These are phyloP conservation scores for Crotalus horridus DNA, from an alignment of 2,113 vertebrate genomes.

Conservation along the genomic window DNA sequence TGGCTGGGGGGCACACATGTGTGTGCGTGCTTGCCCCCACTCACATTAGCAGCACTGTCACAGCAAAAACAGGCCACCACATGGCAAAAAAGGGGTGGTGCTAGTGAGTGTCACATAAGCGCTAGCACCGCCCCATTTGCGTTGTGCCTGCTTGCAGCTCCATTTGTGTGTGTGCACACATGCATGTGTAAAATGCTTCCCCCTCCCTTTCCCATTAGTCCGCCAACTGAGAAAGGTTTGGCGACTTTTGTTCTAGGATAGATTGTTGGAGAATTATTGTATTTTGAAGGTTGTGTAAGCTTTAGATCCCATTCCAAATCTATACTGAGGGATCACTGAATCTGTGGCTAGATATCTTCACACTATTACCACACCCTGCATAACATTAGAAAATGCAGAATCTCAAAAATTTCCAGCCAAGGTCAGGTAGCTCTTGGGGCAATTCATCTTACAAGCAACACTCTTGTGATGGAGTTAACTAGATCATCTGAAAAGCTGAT, in stretches of 20 bases:
- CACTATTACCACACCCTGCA: not conserved
- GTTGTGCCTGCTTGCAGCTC: too few relatives aligned
- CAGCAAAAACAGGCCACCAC: too few relatives aligned
- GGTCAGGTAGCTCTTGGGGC: slow-evolving; percentile 3
- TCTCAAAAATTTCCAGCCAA: slow-evolving; percentile 36
- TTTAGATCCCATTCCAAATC: not conserved
- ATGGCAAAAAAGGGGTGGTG: too few relatives aligned
- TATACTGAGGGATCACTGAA: not conserved
- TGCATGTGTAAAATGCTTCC: too few relatives aligned
- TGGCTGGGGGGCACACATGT: too few relatives aligned
- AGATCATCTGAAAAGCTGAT: slow-evolving; percentile 47
- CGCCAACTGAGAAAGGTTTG: too few relatives aligned
- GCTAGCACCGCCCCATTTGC: too few relatives aligned
- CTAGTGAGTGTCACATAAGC: too few relatives aligned
- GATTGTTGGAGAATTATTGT: not conserved
- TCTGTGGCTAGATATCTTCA: slow-evolving; percentile 11
- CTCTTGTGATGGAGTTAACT: slow-evolving; percentile 33
- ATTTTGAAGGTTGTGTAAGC: not conserved
- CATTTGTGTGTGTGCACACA: too few relatives aligned
- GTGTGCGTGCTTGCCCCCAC: too few relatives aligned
- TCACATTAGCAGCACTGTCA: too few relatives aligned
- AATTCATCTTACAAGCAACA: slow-evolving; percentile 44
- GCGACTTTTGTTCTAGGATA: not conserved
- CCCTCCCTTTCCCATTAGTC: too few relatives aligned
- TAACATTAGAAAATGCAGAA: slow-evolving; percentile 5